Base-by-base conservation (phyloP, 2,113 vertebrate genomes). In the Promerops cafer region DNA sequence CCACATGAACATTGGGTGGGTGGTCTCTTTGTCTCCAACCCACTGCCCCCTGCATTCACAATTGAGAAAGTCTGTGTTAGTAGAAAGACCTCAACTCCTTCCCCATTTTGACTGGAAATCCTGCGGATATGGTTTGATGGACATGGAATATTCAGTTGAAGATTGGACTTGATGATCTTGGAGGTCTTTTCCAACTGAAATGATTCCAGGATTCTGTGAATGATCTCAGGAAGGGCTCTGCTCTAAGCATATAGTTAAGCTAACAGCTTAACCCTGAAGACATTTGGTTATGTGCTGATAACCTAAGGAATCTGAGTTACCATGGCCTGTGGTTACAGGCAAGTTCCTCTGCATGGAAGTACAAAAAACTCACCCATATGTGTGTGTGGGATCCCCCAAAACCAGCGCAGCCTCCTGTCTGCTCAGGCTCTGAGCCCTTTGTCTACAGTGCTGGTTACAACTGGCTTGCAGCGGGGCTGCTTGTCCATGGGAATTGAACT, bases 361-460 rank as follows among this genome's bases (percentile, higher is more conserved):
- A 50, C 66, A 76, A 39, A 83, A 89, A 26, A 28, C 82, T 92
- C 94, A 40, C 47, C 75, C 79, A 39, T 42, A 9, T 22, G 52
- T 24, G 40, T 24, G 40, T 69, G 61, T 65, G 89, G 59, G 66
- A 77, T 65, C 11, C 65, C 54, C 69, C 65, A 28, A 84, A 27
- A 53, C n/a, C 84, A 91, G 28, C 24, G 1, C n/a, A 61, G 75
- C 50, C 79, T 83, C 47, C 63, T 84, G 39, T 63, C 66, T 77
- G 44, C 80, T 81, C 31, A 20, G 71, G 35, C 93, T 93, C 75
- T 83, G 60, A 94, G 85, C 64, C 78, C 85, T 96, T 93, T 86
- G 71, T 74, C 72, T 74, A 15, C 53, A 53, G 50, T 1, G 1
- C 84, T 42, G 45, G 54, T 77, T 65, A n/a, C 28, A 57, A 7